These are phyloP conservation scores for Xiphorhynchus erythropygius DNA, from an alignment of 2,797 vertebrate species.

Conservation along the genomic window DNA sequence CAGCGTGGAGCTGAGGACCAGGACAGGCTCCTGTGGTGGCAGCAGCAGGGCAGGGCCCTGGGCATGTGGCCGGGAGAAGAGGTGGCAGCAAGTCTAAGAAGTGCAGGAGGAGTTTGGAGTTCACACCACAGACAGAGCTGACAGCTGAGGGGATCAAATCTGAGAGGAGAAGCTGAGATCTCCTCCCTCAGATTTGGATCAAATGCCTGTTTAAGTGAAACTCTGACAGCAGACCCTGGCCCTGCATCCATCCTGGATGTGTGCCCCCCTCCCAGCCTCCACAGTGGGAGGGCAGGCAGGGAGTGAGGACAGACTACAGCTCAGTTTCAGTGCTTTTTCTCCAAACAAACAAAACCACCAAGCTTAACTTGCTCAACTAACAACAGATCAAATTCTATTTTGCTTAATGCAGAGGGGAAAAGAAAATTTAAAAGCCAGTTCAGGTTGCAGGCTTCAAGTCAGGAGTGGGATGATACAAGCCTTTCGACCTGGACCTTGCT, in stretches of 20 bases:
- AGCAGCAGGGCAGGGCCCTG: background rate
- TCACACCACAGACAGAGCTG: background rate
- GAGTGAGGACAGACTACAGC: background rate
- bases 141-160: background rate
- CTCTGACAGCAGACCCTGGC: background rate
- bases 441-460: background rate
- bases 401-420: background rate
- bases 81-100: accelerated
- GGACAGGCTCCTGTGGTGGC: constrained; percentile 23
- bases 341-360: constrained; percentile 24
- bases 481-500: background rate
- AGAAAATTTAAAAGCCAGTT: background rate
- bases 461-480: background rate
- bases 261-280: background rate
- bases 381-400: constrained; percentile 6
- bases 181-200: background rate
- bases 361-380: constrained; percentile 19
- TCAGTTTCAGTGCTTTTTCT: constrained; percentile 3
- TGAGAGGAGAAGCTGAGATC: background rate
- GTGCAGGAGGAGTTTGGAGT: background rate
- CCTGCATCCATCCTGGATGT: background rate
- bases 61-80: background rate
- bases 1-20: background rate
- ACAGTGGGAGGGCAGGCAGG: background rate
- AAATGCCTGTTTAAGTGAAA: background rate